Base-by-base conservation (phyloP, 2,113 vertebrate species). In the Crotalus helleri region DNA sequence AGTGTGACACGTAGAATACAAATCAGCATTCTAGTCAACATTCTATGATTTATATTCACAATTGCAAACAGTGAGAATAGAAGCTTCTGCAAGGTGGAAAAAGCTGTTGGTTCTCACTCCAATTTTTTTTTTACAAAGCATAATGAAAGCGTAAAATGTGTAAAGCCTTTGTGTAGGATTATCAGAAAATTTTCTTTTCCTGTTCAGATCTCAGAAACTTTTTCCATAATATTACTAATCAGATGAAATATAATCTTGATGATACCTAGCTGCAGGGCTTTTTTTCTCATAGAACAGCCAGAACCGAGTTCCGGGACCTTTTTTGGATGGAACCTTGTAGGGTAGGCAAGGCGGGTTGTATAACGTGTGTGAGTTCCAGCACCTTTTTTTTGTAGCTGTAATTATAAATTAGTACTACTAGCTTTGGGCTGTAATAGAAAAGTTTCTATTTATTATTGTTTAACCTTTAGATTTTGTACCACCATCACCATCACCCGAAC, bases 401-500 rank as follows among this genome's bases (percentile, higher is more conserved):
- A 92, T 85, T 88, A 90, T 55, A 88, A 94, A 90, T 23, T 85
- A 39, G 46, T 92, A 86, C 26, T 24, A 4, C 7, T 94, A 10
- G 74, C 49, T 92, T 33, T 85, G 5, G 91, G 5, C 39, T 86
- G 11, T 85, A 92, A 91, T 24, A 29, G 39, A 91, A 95, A 94
- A 93, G 53, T 3, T 0, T 39, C 86, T 39, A 49, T 54, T 88
- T 49, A 89, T 1, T 89, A 92, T 93, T 1, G 61, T 19, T 93
- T 59, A 91, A 90, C 90, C 69, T 4, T 55, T 85, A 55, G 24
- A 54, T 29, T 15, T 91, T 1, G 24, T 10, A 51, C 8, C 8
- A 51, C 1, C 13, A 5, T 0, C 8, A 2, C 24, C 24, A 1
- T 3, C 1, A 13, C 1, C 59, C 11, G 9, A 90, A 21, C 5